A percentile compares a stretch with the other conserved stretches of the same genome.
Conservation (phyloP, 1,140 invertebrate species). For the Cotesia typhae region DNA sequence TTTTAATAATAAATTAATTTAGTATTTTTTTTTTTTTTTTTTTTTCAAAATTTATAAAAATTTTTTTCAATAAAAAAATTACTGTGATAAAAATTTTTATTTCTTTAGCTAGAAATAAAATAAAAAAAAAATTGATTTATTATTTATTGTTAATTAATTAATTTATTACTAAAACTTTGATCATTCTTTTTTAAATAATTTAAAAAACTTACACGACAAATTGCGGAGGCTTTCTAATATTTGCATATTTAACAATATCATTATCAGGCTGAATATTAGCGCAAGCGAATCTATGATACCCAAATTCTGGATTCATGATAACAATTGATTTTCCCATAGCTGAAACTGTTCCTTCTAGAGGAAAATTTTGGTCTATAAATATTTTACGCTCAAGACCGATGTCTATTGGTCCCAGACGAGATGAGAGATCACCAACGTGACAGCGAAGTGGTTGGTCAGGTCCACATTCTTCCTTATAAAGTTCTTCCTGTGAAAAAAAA, state of each 20-base stretch:
- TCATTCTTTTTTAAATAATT: too few species aligned
- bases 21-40: too few species aligned
- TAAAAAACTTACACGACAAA: slow-evolving; percentile 82
- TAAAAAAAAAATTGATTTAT: too few species aligned
- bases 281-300: slow-evolving; percentile 81
- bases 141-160: too few species aligned
- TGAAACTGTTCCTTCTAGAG: slow-evolving; percentile 78
- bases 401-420: slow-evolving; percentile 83
- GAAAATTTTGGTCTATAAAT: slow-evolving; percentile 87
- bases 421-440: slow-evolving; percentile 91
- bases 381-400: slow-evolving; percentile 81
- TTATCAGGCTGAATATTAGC: slow-evolving; percentile 91
- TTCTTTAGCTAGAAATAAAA: too few species aligned
- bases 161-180: too few species aligned
- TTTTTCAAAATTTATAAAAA: too few species aligned
- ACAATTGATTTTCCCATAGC: slow-evolving; percentile 88
- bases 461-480: slow-evolving; percentile 87
- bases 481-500: slow-evolving; percentile 72
- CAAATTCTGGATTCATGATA: slow-evolving; percentile 79
- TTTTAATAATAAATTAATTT: too few species aligned
- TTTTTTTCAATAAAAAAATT: too few species aligned
- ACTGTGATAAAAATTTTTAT: too few species aligned
- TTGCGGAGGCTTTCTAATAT: slow-evolving; percentile 84
- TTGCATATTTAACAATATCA: slow-evolving; percentile 90
- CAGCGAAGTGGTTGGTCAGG: slow-evolving; percentile 87